Base-by-base conservation (phyloP, 2,888 invertebrate genomes). In the Calephelis perditalis region DNA sequence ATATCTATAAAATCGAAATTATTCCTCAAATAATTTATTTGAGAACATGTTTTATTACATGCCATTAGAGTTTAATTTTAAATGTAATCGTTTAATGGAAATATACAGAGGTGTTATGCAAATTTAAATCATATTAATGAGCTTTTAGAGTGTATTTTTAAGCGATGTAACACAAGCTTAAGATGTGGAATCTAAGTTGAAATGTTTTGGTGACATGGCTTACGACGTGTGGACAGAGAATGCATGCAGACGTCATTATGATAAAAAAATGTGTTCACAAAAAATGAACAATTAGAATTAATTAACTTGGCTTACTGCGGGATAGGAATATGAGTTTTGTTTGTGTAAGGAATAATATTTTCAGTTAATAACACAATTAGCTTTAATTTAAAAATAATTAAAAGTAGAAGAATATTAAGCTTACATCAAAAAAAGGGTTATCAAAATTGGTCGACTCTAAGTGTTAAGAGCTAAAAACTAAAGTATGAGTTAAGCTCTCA, bases 181-280 rank as follows among this genome's bases (percentile, higher is more conserved):
- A 72, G 73, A 73, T 76, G 73, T 70, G 72, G 63, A 56, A 79
- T 77, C 77, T 74, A 74, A 82, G 81, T 82, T 84, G 83, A 87
- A 87, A 88, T 88, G 88, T 88, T 87, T 88, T 88, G 88, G 88
- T 90, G 89, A 90, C 90, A 90, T 84, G 86, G 79, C 76, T 79
- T 80, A 79, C 79, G 81, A 76, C 72, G 75, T 67, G 67, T 67
- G 74, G 70, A 71, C 73, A 73, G 47, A 60, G 72, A 74, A 73
- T 45, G 59, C 49, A 44, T 81, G 66, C 84, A 86, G 80, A 67
- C 59, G 73, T 56, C 40, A 44, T 62, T 62, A 37, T 9, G 9
- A 56, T 15, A 54, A 62, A 10, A 55, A 47, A 36, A 54, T 56
- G 9, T 55, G 52, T 7, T n/a, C 3, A 52, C 11, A 35, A n/a